Conservation (phyloP, 2,888 invertebrate species). For the Chymomyza fuscimana region DNA sequence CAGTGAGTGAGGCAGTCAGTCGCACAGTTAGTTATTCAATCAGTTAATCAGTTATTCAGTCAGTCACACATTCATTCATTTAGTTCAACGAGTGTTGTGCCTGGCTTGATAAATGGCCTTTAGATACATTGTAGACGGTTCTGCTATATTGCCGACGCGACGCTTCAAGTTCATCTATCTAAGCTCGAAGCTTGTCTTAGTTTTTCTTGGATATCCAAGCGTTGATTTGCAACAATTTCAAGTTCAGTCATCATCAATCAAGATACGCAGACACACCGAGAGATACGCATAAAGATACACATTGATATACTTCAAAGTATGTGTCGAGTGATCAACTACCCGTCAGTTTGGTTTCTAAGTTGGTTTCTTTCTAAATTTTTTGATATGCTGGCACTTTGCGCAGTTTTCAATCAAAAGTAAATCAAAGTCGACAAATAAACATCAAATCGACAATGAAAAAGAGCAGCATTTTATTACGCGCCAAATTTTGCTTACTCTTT, state of each 20-base stretch:
- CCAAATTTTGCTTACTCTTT: neutral
- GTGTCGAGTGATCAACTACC: constrained; percentile 39
- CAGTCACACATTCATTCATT: constrained; percentile 26
- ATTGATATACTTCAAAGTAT: constrained; percentile 60
- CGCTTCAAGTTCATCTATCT: neutral
- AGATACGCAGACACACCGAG: constrained; percentile 23
- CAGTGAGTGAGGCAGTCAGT: constrained; percentile 32
- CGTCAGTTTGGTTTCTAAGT: constrained; percentile 40
- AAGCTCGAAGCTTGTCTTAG: neutral
- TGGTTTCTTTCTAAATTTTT: constrained; percentile 50
- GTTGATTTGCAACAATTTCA: constrained; percentile 44
- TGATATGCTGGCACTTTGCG: constrained; percentile 47
- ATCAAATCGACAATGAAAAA: constrained; percentile 32
- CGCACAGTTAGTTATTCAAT: constrained; percentile 30
- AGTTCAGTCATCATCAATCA: constrained; percentile 70
- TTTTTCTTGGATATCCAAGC: constrained; percentile 5
- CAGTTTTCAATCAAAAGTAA: constrained; percentile 65
- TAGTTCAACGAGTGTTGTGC: neutral
- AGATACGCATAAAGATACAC: constrained; percentile 23
- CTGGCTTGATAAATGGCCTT: constrained; percentile 59
- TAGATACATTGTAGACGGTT: neutral
- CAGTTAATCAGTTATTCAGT: constrained; percentile 41
- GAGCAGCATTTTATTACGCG: neutral
- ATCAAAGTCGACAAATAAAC: constrained; percentile 69
- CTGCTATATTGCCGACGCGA: neutral